phyloP scores from a whole-genome alignment of 2,113 vertebrate species.

The Daphoenositta chrysoptera region DNA sequence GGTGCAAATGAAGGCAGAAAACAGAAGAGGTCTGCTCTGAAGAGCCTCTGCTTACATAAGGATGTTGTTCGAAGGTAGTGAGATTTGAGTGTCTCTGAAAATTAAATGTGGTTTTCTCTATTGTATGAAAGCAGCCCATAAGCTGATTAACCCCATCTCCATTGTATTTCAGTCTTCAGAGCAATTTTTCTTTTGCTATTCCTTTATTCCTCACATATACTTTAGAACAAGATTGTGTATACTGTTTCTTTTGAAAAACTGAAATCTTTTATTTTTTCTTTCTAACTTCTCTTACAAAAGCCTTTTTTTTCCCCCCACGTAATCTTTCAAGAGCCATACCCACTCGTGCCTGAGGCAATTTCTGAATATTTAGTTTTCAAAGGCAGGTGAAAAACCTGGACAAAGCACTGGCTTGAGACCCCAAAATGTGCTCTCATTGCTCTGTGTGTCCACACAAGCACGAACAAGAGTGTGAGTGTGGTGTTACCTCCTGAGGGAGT shows the following conservation, averaged over 20 bases:
- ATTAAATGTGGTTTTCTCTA: background rate
- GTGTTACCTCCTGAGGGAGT: background rate
- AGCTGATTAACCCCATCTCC: slow-evolving; percentile 20
- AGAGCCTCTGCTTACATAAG: background rate
- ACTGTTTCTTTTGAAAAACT: background rate
- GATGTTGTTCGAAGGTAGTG: background rate
- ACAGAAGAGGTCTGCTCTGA: background rate
- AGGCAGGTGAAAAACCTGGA: background rate
- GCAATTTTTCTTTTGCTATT: background rate
- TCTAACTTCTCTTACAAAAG: background rate
- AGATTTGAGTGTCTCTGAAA: background rate
- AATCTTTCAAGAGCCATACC: background rate
- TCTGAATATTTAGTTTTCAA: background rate
- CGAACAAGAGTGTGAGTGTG: accelerated
- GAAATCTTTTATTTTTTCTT: background rate
- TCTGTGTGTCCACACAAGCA: background rate
- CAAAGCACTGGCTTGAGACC: background rate
- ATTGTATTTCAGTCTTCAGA: background rate
- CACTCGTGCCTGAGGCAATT: background rate
- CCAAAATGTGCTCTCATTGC: background rate
- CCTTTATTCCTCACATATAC: background rate
- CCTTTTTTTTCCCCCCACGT: accelerated
- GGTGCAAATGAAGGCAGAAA: background rate
- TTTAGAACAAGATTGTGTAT: background rate
- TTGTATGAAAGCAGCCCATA: background rate